Evolutionary conservation across 2,888 invertebrate species (phyloP), one percentile per base, ranked within the genome.

Genomic region (Anthrax anthrax): DNA sequence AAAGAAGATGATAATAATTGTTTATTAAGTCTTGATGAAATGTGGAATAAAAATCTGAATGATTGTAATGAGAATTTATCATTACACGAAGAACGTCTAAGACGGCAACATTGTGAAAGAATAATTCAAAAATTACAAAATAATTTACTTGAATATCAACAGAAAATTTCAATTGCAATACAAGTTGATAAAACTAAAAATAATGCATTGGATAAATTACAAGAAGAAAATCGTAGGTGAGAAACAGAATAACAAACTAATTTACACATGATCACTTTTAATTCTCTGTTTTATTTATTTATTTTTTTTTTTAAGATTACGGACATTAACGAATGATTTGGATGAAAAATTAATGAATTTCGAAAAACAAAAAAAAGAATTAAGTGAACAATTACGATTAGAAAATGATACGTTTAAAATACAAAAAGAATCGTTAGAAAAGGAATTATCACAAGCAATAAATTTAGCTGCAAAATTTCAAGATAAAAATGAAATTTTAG

Each of bases 101-200:
- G 84, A 49, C 71, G 88, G 58, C 80, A 84, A 72, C 86, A 85
- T 70, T 63, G 68, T 57, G 88, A 88, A 65, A 73, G 78, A 49
- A 70, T 82, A 55, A 84, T 88, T 43, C 80, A 81, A 57, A 75
- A 80, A 43, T 65, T 87, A 2, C 87, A 88, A 60, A 75, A 75
- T 54, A 78, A 79, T 53, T 65, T 82, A 43, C 65, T 87, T 23
- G 85, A 87, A 54, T 78, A 83, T 55, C 84, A 87, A 60, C 84
- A 88, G 60, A 81, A 81, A 56, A 62, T 88, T 27, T 82, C 86
- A 0, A 84, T 87, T 1, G 87, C 87, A 1, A 63, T 86, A 6
- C 76, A 79, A 62, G 81, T 87, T 0, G 87, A 88, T 62, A 75
- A 77, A 46, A 74, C 80, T 0, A 88, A 88, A 60, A 86, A 86